phyloP scores from a whole-genome alignment of 1,140 invertebrate species.

The Microplitis demolitor region DNA sequence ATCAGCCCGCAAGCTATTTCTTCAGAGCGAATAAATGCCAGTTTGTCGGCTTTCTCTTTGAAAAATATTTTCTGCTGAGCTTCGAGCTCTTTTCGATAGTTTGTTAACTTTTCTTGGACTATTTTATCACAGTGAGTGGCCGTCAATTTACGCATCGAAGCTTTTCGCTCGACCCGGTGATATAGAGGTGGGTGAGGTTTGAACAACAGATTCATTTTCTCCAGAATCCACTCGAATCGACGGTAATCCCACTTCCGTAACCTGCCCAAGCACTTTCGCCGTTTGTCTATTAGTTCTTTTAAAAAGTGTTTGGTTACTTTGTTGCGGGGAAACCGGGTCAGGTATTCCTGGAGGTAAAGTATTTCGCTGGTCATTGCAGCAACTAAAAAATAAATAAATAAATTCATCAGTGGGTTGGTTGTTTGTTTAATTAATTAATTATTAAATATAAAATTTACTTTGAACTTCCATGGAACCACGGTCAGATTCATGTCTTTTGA shows the following conservation, averaged over 20 bases:
- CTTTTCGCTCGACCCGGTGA: constrained; percentile 60
- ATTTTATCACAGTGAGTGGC: constrained; percentile 72
- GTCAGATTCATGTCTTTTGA: constrained; percentile 66
- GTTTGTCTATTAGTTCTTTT: constrained; percentile 76
- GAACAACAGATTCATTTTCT: constrained; percentile 78
- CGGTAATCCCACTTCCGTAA: constrained; percentile 78
- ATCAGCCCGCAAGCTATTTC: constrained; percentile 69
- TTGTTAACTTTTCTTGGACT: constrained; percentile 66
- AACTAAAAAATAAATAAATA: constrained; percentile 54
- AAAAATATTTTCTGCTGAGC: constrained; percentile 72
- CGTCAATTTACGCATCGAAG: constrained; percentile 69
- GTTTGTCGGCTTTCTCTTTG: constrained; percentile 61
- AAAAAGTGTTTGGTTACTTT: constrained; percentile 62
- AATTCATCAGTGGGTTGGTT: not conserved
- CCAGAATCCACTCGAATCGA: constrained; percentile 85
- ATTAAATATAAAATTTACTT: constrained; percentile 51
- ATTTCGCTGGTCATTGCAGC: constrained; percentile 64
- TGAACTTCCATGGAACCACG: constrained; percentile 63
- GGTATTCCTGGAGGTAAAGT: constrained; percentile 61
- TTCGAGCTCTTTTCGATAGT: constrained; percentile 68
- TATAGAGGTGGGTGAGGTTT: constrained; percentile 68
- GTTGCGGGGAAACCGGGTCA: constrained; percentile 62
- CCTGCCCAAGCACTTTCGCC: constrained; percentile 73
- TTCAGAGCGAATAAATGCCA: constrained; percentile 74
- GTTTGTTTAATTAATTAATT: constrained; percentile 5